A percentile compares a stretch with the other conserved stretches of the same genome.
These are phyloP conservation scores for Tetropium fuscum DNA, from an alignment of 2,888 invertebrate genomes.

Conservation along the genomic window DNA sequence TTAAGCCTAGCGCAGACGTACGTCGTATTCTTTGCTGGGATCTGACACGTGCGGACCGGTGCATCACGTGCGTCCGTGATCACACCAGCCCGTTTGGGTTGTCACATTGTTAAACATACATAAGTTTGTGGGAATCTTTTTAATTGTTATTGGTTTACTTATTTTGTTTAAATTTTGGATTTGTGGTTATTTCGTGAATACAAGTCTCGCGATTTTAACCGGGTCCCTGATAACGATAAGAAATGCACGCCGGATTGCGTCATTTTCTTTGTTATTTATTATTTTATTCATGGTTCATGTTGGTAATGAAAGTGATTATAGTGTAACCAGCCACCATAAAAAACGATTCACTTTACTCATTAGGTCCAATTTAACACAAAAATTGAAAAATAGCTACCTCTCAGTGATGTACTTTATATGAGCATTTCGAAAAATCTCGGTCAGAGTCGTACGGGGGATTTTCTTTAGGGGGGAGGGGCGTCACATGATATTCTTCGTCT, in stretches of 20 bases:
- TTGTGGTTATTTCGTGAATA: background rate
- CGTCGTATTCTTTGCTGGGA: conserved; percentile 20
- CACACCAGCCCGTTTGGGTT: background rate
- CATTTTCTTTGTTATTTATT: conserved; percentile 29
- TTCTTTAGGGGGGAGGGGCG: too few relatives aligned
- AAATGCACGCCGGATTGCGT: conserved; percentile 11
- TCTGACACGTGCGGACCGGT: background rate
- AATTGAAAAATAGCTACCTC: too few relatives aligned
- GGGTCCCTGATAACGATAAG: background rate
- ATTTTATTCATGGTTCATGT: too few relatives aligned
- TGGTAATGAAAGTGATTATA: too few relatives aligned
- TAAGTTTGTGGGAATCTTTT: conserved; percentile 12
- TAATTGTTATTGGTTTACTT: too few relatives aligned
- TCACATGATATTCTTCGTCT: too few relatives aligned
- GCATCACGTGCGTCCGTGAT: background rate
- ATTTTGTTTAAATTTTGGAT: conserved; percentile 9
- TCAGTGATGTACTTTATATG: too few relatives aligned
- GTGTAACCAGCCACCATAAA: too few relatives aligned
- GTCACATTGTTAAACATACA: conserved; percentile 16
- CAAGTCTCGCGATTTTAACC: background rate
- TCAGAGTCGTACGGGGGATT: too few relatives aligned
- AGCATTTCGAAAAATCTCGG: too few relatives aligned
- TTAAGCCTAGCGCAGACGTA: conserved; percentile 31
- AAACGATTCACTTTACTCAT: too few relatives aligned
- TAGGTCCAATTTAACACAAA: too few relatives aligned